Conservation (phyloP, 2,113 vertebrate genomes). For the Peromyscus polionotus region DNA sequence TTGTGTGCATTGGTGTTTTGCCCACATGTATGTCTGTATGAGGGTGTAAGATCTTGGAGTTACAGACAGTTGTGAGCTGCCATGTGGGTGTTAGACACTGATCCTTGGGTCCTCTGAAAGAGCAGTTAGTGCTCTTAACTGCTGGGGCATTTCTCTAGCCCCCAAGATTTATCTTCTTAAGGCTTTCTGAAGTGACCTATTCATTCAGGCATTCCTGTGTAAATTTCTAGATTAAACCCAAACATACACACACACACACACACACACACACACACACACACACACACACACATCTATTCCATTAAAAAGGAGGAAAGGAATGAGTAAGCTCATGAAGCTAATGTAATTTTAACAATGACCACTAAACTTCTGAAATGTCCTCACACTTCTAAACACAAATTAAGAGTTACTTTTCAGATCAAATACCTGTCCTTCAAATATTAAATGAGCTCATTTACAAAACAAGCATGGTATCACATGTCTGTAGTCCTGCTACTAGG, state of each 20-base stretch:
- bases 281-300: background rate
- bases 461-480: background rate
- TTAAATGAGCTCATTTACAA: background rate
- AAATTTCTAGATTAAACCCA: background rate
- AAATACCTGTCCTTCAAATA: background rate
- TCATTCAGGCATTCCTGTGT: background rate
- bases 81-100: background rate
- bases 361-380: background rate
- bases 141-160: background rate
- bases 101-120: background rate
- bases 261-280: background rate
- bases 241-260: background rate
- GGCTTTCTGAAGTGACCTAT: background rate
- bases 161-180: constrained; percentile 61
- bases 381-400: background rate
- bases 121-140: background rate
- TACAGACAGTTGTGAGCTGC: background rate
- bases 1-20: background rate
- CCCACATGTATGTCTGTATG: background rate
- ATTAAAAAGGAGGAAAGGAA: background rate
- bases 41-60: background rate
- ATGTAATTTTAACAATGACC: constrained; percentile 9
- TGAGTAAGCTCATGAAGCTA: background rate
- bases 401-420: constrained; percentile 1
- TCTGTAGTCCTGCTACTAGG: too few species aligned